Evolutionary conservation across 2,113 vertebrate genomes (phyloP), one percentile per base, ranked within the genome.

Genomic region (Sula dactylatra): DNA sequence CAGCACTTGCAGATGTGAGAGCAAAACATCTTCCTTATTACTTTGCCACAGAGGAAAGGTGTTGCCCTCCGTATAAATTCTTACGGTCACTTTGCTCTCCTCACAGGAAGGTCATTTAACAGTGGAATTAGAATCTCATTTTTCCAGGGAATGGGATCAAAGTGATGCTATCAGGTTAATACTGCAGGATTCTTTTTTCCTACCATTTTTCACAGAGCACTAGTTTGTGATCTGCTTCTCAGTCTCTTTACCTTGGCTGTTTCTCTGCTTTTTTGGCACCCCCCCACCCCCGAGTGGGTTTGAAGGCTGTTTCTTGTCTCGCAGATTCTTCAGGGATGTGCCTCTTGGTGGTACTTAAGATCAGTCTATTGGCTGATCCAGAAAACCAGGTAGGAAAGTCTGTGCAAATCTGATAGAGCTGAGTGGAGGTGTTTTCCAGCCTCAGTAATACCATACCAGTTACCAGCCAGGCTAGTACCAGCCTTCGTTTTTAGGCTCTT

Each of bases 271-370:
- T 44, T n/a, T 40, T 65, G 44, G 24, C 26, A 62, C 16, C 11
- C 4, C 17, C 42, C n/a, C 45, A 2, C 18, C 10, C 5, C 47
- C 2, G 0, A 13, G 17, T 13, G 50, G 7, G 26, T 54, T 56
- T 71, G 14, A 71, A 79, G 13, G 19, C 59, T 74, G 6, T 64
- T 84, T 50, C 42, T 58, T 24, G 50, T 29, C 38, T 69, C 9
- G 3, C 21, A 86, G 12, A 36, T 34, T 40, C n/a, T 79, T 38
- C 65, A 92, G 65, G 19, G 42, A 2, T 50, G 32, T 24, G 58
- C 18, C 79, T 25, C 5, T 15, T 67, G 42, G 9, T 82, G n/a
- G 50, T 17, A 45, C n/a, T 29, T 36, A 9, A 82, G 50, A 31
- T 80, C 22, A 76, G 19, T 27, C 82, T 54, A 2, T 26, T 69